Evolutionary conservation across 37 sponge, comb jelly and placozoan species (phyloP).

Genomic region (Ianthella basta): DNA sequence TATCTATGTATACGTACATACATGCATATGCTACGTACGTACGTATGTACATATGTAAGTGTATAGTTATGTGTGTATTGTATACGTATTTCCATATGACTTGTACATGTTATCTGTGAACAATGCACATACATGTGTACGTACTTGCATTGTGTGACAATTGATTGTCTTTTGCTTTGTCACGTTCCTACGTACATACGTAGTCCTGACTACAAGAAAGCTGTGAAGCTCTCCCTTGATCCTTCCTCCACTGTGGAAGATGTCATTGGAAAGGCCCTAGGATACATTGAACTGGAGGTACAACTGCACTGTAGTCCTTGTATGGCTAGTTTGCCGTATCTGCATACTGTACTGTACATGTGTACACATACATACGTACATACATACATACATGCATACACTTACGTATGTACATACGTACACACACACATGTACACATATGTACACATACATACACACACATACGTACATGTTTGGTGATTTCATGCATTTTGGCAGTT

Average conservation of each 20-base stretch:
- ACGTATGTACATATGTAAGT: neutral
- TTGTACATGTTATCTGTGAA: too few relatives aligned
- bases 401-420: neutral
- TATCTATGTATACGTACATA: neutral
- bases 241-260: constrained; percentile 24
- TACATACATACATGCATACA: neutral
- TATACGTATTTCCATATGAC: too few relatives aligned
- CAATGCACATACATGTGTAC: neutral
- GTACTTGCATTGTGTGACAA: neutral
- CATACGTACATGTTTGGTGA: neutral
- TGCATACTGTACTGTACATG: too few relatives aligned
- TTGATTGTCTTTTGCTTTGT: too few relatives aligned
- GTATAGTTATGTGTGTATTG: neutral
- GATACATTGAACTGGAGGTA: constrained; percentile 2
- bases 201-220: neutral
- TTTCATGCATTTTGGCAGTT: neutral
- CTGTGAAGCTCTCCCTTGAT: neutral
- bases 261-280: neutral
- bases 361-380: neutral
- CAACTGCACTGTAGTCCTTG: neutral
- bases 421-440: neutral
- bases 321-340: too few relatives aligned
- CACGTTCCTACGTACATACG: too few relatives aligned
- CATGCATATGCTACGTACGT: neutral
- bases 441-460: neutral